Base-by-base conservation (phyloP, 2,113 vertebrate genomes). In the Myrmecophaga tridactyla region DNA sequence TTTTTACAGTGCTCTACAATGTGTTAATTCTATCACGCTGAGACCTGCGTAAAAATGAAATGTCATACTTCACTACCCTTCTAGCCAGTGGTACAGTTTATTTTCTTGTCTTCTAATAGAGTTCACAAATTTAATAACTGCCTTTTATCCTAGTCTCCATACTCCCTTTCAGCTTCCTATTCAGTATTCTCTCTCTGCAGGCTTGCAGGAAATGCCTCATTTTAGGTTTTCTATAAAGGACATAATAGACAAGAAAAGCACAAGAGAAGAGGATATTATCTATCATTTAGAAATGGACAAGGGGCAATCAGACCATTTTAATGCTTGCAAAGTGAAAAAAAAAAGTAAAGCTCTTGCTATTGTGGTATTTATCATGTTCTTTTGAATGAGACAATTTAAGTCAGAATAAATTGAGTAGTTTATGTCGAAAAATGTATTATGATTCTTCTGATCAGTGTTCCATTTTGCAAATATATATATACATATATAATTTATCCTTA, bases 111-210 rank as follows among this genome's bases (percentile, higher is more conserved):
- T 97, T 90, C 96, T 97, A 96, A 98, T 98, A 98, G 97, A 98
- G 97, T 98, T 98, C 98, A 98, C 98, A 98, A 98, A 98, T 98
- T 98, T 98, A 98, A 98, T 98, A 98, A 98, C 97, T 98, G 97
- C 96, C 96, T 97, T 98, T 98, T 98, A 97, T 98, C 96, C 96
- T 97, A 89, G 94, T 96, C 97, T 98, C 97, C 96, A 83, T 97
- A 87, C 97, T 98, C 95, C 96, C 76, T 98, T 98, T 98, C 95
- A 97, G 97, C 77, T 96, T 98, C 92, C 97, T 97, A 96, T 98
- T 98, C 97, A 94, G 73, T 78, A 95, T 97, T 95, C 67, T 60
- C 96, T 97, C 96, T 98, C 75, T 96, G 87, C 95, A 93, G 94
- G 89, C 93, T 98, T 96, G 89, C 91, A 98, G 97, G 96, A 98